Conservation (phyloP, 2,888 invertebrate species). For the Molanna angustata region DNA sequence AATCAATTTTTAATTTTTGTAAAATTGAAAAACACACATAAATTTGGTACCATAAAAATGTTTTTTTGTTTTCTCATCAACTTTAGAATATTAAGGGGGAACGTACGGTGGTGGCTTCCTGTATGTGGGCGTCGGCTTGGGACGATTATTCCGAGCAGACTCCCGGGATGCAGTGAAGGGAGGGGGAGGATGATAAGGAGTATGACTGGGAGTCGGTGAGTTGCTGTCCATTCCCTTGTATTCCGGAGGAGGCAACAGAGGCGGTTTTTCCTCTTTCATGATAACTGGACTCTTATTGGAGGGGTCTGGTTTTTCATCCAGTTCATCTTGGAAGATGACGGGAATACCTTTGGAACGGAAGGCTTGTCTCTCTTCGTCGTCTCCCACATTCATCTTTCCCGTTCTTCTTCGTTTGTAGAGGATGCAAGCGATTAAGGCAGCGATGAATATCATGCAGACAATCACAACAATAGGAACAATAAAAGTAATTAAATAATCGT, state of each 20-base stretch:
- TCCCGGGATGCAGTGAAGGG: constrained; percentile 76
- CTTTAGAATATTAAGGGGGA: constrained; percentile 84
- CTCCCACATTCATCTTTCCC: constrained; percentile 72
- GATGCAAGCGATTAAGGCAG: constrained; percentile 83
- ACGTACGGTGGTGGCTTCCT: constrained; percentile 96
- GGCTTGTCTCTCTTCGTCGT: constrained; percentile 78
- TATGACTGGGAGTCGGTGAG: constrained; percentile 38
- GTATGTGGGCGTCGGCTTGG: constrained; percentile 86
- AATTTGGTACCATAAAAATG: too few relatives aligned
- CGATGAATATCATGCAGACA: constrained; percentile 81
- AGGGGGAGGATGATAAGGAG: constrained; percentile 89
- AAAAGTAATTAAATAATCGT: constrained; percentile 75
- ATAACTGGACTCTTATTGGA: constrained; percentile 91
- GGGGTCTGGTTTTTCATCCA: constrained; percentile 89
- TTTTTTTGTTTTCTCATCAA: too few relatives aligned
- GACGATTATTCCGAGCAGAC: constrained; percentile 68
- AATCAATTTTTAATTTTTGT: too few relatives aligned
- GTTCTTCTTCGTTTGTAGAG: constrained; percentile 80
- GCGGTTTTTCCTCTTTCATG: constrained; percentile 92
- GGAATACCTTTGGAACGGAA: constrained; percentile 86
- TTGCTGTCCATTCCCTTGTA: constrained; percentile 58
- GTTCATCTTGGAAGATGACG: constrained; percentile 95
- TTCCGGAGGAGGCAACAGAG: constrained; percentile 77
- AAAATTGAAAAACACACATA: constrained; percentile 8
- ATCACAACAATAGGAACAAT: constrained; percentile 88